Evolutionary conservation across 2,888 invertebrate species (phyloP).

Genomic region (Clusia tigrina): DNA sequence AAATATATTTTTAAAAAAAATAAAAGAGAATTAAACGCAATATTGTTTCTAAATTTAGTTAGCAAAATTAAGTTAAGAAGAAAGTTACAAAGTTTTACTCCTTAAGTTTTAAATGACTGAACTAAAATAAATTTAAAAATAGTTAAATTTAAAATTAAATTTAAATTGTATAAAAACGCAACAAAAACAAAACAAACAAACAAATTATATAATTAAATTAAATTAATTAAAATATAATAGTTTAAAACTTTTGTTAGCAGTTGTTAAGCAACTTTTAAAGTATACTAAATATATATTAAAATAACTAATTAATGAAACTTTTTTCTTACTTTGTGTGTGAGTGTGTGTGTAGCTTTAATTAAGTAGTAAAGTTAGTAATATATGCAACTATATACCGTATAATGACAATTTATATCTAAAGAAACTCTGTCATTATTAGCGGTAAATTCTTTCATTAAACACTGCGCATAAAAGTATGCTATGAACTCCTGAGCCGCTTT

Average conservation of each 20-base stretch:
- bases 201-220: background rate
- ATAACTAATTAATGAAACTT: background rate
- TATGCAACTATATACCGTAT: background rate
- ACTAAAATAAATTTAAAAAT: background rate
- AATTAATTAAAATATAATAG: conserved; percentile 1
- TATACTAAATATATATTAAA: background rate
- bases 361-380: conserved; percentile 4
- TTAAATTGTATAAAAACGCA: background rate
- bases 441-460: background rate
- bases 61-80: background rate
- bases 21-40: too few species aligned
- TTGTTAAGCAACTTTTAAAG: background rate
- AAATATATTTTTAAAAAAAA: too few species aligned
- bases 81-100: background rate
- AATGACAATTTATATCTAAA: background rate
- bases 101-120: conserved; percentile 7
- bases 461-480: background rate
- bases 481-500: background rate
- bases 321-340: background rate
- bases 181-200: background rate
- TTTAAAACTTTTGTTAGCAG: conserved; percentile 1
- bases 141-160: conserved; percentile 7
- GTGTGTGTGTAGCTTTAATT: background rate
- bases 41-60: conserved; percentile 15
- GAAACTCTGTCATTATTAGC: too few species aligned